A percentile compares a stretch with the other conserved stretches of the same genome.
phyloP scores from a whole-genome alignment of 92 coral and sea anemone species.

The Zoanthus sansibaricus region DNA sequence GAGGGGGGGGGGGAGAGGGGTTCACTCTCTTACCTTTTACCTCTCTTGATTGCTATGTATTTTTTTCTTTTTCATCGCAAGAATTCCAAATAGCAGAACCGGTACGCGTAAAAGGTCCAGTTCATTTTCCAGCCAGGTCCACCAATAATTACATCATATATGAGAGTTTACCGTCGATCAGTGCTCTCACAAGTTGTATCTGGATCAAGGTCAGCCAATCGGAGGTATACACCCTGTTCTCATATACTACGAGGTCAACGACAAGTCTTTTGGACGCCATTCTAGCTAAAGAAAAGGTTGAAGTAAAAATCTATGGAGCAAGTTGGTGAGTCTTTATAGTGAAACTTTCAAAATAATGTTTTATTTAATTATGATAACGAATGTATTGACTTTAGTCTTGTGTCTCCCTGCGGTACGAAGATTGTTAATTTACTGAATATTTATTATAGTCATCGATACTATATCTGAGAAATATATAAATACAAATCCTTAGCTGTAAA shows the following conservation, averaged over 20 bases:
- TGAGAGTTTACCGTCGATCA: not conserved
- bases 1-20: too few relatives aligned
- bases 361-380: too few relatives aligned
- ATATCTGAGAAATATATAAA: too few relatives aligned
- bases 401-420: too few relatives aligned
- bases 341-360: too few relatives aligned
- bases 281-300: not conserved
- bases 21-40: too few relatives aligned
- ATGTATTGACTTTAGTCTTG: too few relatives aligned
- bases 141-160: not conserved
- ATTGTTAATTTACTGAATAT: too few relatives aligned
- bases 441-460: too few relatives aligned
- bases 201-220: not conserved
- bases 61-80: not conserved
- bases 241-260: not conserved
- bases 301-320: not conserved
- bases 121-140: not conserved
- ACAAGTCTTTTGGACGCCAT: conserved; percentile 10
- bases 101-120: not conserved
- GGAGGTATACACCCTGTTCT: not conserved
- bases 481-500: too few relatives aligned
- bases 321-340: not conserved
- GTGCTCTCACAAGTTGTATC: not conserved
- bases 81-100: not conserved
- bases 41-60: too few relatives aligned